phyloP scores from a whole-genome alignment of 2,888 invertebrate genomes.

The Temnothorax rugatulus region DNA sequence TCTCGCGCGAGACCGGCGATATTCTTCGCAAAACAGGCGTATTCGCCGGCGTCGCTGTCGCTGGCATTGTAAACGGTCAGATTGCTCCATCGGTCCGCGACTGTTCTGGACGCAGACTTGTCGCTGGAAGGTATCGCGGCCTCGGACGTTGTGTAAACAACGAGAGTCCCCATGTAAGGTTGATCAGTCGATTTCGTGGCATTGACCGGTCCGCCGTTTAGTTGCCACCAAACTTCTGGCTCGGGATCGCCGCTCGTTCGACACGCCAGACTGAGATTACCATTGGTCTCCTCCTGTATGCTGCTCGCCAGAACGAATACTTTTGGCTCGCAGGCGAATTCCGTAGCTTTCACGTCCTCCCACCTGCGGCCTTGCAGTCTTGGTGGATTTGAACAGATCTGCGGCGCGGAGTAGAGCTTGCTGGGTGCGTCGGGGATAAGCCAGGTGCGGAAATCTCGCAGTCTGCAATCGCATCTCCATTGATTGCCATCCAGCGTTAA shows the following conservation, averaged over 20 bases:
- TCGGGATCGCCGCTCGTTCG: conserved; percentile 94
- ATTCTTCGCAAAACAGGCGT: conserved; percentile 93
- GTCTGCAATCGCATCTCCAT: conserved; percentile 96
- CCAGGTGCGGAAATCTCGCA: conserved; percentile 95
- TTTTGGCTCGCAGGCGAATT: conserved; percentile 94
- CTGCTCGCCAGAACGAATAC: conserved; percentile 87
- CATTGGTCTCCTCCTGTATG: conserved; percentile 92
- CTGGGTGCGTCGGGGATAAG: conserved; percentile 88
- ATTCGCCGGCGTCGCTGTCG: conserved; percentile 94
- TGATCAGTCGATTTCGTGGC: conserved; percentile 75
- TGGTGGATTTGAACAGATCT: conserved; percentile 91
- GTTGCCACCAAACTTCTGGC: conserved; percentile 93
- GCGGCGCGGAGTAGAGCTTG: conserved; percentile 92
- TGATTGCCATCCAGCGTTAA: conserved; percentile 94
- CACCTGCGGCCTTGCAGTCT: conserved; percentile 91
- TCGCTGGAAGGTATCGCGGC: conserved; percentile 46
- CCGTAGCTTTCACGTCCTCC: conserved; percentile 91
- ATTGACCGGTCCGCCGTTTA: conserved; percentile 90
- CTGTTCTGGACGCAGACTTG: conserved; percentile 29
- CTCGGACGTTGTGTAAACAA: conserved; percentile 65
- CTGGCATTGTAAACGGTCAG: conserved; percentile 94
- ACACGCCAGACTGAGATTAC: conserved; percentile 94
- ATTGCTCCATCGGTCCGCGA: conserved; percentile 90
- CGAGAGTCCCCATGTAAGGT: conserved; percentile 71
- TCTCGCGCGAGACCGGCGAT: conserved; percentile 87